Evolutionary conservation across 2,797 vertebrate species (phyloP).

Genomic region (Yasuhikotakia modesta): DNA sequence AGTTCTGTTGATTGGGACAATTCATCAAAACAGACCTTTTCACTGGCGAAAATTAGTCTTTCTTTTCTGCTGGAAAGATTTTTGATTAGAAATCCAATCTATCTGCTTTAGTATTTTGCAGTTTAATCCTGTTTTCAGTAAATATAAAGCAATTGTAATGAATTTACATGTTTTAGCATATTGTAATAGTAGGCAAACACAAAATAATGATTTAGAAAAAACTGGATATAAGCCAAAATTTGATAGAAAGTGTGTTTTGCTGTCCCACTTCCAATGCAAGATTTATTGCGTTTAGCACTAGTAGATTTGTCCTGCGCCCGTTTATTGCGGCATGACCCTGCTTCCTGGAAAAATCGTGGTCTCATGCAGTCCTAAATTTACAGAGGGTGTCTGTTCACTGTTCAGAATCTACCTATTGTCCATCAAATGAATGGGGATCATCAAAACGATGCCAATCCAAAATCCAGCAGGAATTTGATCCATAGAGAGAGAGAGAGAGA

Average conservation of each 20-base stretch:
- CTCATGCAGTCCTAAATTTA: neutral
- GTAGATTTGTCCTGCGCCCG: neutral
- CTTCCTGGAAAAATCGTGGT: neutral
- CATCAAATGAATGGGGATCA: constrained; percentile 8
- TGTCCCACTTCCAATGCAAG: no score
- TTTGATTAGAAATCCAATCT: constrained; percentile 41
- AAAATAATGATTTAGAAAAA: no score
- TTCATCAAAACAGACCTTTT: constrained; percentile 65
- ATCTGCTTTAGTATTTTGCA: constrained; percentile 17
- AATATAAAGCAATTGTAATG: constrained; percentile 17
- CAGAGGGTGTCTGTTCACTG: constrained; percentile 3
- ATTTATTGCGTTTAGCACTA: no score
- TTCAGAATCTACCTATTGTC: constrained; percentile 10
- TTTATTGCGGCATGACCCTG: neutral
- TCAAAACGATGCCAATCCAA: constrained; percentile 33
- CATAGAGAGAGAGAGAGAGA: constrained; percentile 15
- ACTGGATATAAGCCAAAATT: no score
- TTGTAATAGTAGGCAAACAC: no score
- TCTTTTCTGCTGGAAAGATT: constrained; percentile 28
- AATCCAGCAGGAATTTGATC: constrained; percentile 26
- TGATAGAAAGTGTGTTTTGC: no score
- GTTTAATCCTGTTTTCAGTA: constrained; percentile 27
- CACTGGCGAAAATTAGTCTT: constrained; percentile 44
- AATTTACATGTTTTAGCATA: neutral
- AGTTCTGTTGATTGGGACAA: constrained; percentile 83